These are phyloP conservation scores for Sebastes cheni DNA, from an alignment of 2,797 vertebrate species.

Conservation along the genomic window DNA sequence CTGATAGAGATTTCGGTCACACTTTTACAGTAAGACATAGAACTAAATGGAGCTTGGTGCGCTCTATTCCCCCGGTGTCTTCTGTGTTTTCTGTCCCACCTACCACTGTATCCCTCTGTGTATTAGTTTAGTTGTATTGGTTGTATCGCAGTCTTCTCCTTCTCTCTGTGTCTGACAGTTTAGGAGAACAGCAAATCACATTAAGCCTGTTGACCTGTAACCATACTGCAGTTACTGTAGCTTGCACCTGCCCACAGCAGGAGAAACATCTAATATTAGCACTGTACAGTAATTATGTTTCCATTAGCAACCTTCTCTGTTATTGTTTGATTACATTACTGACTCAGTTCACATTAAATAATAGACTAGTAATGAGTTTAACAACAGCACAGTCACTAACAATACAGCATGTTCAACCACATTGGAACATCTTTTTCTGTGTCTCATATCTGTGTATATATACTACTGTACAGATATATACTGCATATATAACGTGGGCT, in stretches of 20 bases:
- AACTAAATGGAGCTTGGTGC: background rate
- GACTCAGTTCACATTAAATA: background rate
- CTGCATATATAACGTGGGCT: too few relatives aligned
- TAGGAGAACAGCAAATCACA: conserved; percentile 7
- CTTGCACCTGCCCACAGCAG: background rate
- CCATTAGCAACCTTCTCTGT: background rate
- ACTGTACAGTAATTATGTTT: background rate
- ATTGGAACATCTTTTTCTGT: too few relatives aligned
- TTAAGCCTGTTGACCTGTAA: conserved; percentile 6
- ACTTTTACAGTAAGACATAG: background rate
- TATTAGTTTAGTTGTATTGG: background rate
- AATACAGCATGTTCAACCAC: background rate
- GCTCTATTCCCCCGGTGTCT: background rate
- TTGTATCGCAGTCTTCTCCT: too few relatives aligned
- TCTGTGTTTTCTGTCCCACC: background rate
- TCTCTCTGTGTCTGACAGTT: background rate
- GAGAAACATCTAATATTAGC: background rate
- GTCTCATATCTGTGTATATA: too few relatives aligned
- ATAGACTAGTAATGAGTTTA: background rate
- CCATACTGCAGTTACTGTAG: background rate
- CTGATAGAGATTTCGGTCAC: background rate
- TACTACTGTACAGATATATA: too few relatives aligned
- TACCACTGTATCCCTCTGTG: background rate
- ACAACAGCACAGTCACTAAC: too few relatives aligned
- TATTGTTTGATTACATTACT: background rate